phyloP scores from a whole-genome alignment of 2,113 vertebrate species.

The Ahaetulla prasina region DNA sequence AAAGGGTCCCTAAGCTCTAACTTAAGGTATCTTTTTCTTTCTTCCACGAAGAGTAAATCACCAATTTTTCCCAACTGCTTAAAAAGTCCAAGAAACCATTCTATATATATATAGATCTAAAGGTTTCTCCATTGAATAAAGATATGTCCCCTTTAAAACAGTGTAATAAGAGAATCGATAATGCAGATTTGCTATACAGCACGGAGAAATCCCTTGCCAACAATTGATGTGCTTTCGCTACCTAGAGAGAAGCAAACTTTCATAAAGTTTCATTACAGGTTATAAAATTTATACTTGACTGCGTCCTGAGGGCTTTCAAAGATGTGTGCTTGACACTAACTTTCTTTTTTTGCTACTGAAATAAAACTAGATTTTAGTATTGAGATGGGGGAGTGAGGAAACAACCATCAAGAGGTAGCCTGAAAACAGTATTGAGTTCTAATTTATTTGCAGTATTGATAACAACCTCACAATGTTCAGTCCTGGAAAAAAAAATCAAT shows the following conservation, averaged over 20 bases:
- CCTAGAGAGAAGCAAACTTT: background rate
- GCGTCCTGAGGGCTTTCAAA: constrained; percentile 10
- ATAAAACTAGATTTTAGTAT: background rate
- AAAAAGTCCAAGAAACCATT: background rate
- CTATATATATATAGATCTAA: background rate
- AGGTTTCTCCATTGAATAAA: background rate
- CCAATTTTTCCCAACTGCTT: background rate
- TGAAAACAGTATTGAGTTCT: background rate
- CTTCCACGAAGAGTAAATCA: background rate
- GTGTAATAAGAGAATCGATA: background rate
- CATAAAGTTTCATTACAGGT: constrained; percentile 6
- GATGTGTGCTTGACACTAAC: background rate
- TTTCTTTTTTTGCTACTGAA: background rate
- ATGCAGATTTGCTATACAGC: background rate
- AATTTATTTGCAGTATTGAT: background rate
- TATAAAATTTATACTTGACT: constrained; percentile 12
- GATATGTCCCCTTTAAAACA: background rate
- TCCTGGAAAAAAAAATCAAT: background rate
- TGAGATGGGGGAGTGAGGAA: background rate
- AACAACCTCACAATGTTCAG: background rate
- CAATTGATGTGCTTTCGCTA: background rate
- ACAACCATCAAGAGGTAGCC: background rate
- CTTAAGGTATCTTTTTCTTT: background rate
- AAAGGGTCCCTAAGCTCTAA: background rate
- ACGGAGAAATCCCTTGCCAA: background rate